Percentiles rank a stretch among this genome's conserved stretches.
phyloP scores from a whole-genome alignment of 2,113 vertebrate species.

The Leiothrix lutea region DNA sequence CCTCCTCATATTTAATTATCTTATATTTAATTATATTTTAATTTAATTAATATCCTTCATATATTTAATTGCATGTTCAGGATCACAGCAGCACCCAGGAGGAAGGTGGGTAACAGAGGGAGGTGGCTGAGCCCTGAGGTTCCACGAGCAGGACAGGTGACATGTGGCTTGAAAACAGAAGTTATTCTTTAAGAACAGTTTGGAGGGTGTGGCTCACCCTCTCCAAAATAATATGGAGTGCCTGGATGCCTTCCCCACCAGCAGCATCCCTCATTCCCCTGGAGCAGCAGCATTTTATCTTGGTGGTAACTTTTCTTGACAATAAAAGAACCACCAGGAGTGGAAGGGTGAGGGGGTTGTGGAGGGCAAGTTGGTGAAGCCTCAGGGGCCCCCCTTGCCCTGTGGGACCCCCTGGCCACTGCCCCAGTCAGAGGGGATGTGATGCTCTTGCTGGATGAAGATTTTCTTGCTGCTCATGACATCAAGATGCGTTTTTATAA shows the following conservation, averaged over 20 bases:
- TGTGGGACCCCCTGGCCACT: background rate
- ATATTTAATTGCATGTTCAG: slow-evolving; percentile 33
- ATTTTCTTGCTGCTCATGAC: background rate
- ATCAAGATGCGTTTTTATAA: background rate
- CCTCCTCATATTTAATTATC: background rate
- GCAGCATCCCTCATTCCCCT: background rate
- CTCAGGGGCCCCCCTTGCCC: background rate
- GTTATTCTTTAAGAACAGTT: background rate
- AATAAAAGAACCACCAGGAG: background rate
- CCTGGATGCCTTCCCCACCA: background rate
- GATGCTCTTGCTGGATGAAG: background rate
- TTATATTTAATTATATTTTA: background rate
- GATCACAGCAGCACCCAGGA: slow-evolving; percentile 30
- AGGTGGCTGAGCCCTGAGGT: background rate
- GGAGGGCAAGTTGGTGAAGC: background rate
- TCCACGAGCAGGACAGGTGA: fast-evolving
- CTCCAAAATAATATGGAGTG: background rate
- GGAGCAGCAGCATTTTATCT: background rate
- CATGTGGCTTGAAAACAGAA: background rate
- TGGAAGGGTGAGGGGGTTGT: background rate
- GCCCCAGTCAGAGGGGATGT: background rate
- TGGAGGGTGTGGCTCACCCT: background rate
- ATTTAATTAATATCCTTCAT: background rate
- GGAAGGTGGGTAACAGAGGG: background rate
- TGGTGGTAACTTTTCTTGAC: background rate